Percentiles rank a stretch among this genome's conserved stretches.
phyloP scores from a whole-genome alignment of 2,888 invertebrate species.

The Thera britannica region DNA sequence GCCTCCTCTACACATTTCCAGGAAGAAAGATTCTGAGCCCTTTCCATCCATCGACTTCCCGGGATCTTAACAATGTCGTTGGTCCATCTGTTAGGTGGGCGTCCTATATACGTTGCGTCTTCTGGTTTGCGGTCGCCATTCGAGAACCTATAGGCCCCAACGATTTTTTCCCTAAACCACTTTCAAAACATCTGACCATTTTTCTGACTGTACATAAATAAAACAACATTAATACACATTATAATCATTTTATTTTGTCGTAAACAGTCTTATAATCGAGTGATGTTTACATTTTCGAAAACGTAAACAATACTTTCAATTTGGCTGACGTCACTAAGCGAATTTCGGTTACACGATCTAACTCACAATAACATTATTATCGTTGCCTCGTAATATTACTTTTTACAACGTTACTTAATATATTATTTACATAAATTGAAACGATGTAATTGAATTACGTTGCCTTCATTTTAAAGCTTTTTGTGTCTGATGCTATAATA shows the following conservation, averaged over 20 bases:
- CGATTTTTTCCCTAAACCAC: no score
- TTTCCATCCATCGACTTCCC: no score
- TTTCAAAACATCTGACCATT: no score
- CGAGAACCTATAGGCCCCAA: no score
- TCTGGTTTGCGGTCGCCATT: no score
- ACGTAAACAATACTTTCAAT: constrained; percentile 73
- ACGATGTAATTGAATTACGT: constrained; percentile 75
- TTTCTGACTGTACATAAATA: constrained; percentile 18
- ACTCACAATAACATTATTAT: constrained; percentile 49
- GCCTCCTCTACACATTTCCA: no score
- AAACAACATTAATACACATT: constrained; percentile 45
- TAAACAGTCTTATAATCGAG: constrained; percentile 84
- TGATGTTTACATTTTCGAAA: constrained; percentile 69
- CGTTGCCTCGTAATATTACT: constrained; percentile 64
- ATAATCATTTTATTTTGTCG: constrained; percentile 71
- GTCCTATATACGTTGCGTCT: no score
- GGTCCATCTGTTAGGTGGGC: no score
- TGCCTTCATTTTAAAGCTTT: constrained; percentile 50
- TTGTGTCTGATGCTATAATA: constrained; percentile 40
- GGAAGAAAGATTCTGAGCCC: no score
- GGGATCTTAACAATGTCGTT: no score
- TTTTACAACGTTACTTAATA: constrained; percentile 59
- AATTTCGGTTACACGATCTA: constrained; percentile 52
- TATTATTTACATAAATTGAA: constrained; percentile 75
- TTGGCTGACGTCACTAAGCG: constrained; percentile 78